Base-by-base conservation (phyloP, 2,113 vertebrate genomes). In the Apistogramma diplotaenia region DNA sequence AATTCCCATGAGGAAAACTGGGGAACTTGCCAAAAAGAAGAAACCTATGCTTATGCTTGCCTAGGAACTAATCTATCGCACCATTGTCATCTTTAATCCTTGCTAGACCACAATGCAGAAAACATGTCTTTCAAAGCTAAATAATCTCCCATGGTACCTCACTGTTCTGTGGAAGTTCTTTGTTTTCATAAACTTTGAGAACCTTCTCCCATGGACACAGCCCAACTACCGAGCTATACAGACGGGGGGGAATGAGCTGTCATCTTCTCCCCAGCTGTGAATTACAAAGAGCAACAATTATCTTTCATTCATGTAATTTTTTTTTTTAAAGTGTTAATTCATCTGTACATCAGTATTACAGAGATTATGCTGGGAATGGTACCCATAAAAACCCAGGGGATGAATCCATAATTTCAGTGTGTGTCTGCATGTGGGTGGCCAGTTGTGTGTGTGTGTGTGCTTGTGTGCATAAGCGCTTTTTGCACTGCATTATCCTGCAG, bases 401-500 rank as follows among this genome's bases (percentile, higher is more conserved):
- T 35, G 33, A 9, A 8, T 8, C 33, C 8, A 35, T 35, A 35
- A 35, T 35, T 35, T 35, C 33, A 35, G 33, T 35, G 33, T 35
- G 33, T 35, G 33, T 35, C 7, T 2, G 33, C 9, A 8, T 35
- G 33, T 35, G 8, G 0, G 33, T 35, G 33, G 35, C 8, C 8
- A 55, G 8, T 27, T 31, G 37, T 60, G 27, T 55, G 4, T 46
- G 25, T 62, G 1, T 37, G 40, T 46, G 18, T 12, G 61, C 8
- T n/a, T 27, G 15, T 33, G n/a, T 73, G 71, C 40, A 67, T 35
- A 43, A 70, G 80, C 40, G 77, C 1, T 53, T 7, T 53, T 43
- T 53, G 31, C 35, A 37, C 37, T 35, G 10, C 35, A 79, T 85
- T 86, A 60, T 79, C 51, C 51, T 67, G 54, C 71, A 49, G 58